Conservation (phyloP, 2,797 vertebrate genomes). For the Labroides dimidiatus region DNA sequence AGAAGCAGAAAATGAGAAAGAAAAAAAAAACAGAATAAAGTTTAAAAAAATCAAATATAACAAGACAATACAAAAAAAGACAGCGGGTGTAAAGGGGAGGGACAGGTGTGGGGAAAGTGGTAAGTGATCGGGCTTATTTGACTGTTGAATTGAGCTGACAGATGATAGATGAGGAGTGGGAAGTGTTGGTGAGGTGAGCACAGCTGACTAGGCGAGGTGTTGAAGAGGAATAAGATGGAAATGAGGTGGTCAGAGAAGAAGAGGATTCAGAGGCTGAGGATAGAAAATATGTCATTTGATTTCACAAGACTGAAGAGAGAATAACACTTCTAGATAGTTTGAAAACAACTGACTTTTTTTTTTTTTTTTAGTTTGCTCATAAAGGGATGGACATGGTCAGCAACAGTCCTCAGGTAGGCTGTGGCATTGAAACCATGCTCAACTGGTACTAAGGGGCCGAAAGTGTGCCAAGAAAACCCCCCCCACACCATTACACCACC, state of each 20-base stretch:
- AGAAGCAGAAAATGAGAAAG: background rate
- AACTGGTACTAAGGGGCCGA: too few species aligned
- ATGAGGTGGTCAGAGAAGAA: background rate
- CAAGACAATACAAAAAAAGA: background rate
- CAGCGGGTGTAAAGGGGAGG: too few species aligned
- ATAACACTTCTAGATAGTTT: too few species aligned
- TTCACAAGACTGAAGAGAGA: too few species aligned
- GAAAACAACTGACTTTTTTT: too few species aligned
- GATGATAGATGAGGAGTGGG: conserved; percentile 17
- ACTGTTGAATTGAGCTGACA: conserved; percentile 9
- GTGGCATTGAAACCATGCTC: too few species aligned
- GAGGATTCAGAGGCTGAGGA: background rate
- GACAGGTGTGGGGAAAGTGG: background rate
- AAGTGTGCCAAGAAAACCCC: too few species aligned
- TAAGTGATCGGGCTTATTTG: background rate
- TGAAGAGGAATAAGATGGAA: conserved; percentile 1
- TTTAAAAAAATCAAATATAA: background rate
- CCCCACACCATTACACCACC: too few species aligned
- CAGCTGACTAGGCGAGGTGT: conserved; percentile 24
- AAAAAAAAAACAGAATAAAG: background rate
- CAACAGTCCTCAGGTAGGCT: too few species aligned
- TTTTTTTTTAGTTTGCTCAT: too few species aligned
- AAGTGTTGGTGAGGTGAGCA: conserved; percentile 28
- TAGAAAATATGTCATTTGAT: too few species aligned
- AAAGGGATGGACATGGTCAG: too few species aligned